Conservation (phyloP, 2,797 vertebrate species). For the Ctenopoma kingsleyae region DNA sequence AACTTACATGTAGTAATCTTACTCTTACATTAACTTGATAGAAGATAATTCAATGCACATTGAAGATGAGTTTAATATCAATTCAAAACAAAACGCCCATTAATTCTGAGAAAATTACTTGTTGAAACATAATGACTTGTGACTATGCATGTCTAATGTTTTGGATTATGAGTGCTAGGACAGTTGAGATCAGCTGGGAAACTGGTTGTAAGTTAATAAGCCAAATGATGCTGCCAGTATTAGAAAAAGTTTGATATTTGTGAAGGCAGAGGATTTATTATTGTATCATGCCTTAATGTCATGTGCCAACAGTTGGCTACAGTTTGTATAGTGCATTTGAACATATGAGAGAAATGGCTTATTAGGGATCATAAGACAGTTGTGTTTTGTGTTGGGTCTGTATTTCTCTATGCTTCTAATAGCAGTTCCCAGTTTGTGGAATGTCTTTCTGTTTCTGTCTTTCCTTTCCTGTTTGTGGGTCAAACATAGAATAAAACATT, state of each 20-base stretch:
- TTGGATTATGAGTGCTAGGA: slow-evolving; percentile 12
- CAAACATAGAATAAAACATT: slow-evolving; percentile 1
- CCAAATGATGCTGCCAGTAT: background rate
- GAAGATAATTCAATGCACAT: background rate
- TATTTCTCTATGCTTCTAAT: slow-evolving; percentile 1
- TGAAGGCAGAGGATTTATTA: slow-evolving; percentile 1
- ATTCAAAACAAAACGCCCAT: slow-evolving; percentile 6
- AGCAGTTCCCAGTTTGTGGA: background rate
- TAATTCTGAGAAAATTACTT: slow-evolving; percentile 10
- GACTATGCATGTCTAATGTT: slow-evolving; percentile 14
- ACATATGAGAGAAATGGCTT: slow-evolving; percentile 2
- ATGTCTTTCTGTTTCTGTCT: background rate
- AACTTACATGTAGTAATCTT: slow-evolving; percentile 15
- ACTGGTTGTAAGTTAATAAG: background rate
- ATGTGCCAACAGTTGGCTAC: slow-evolving; percentile 9
- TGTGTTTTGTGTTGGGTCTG: background rate
- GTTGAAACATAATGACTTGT: slow-evolving; percentile 17
- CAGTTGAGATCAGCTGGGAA: slow-evolving; percentile 7
- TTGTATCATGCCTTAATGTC: slow-evolving; percentile 5
- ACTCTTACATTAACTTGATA: background rate
- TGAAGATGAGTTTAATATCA: background rate
- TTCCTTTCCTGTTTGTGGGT: background rate
- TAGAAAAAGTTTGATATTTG: background rate
- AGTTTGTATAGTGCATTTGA: slow-evolving; percentile 12
- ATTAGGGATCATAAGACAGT: background rate